Evolutionary conservation across 1,140 invertebrate species (phyloP), one percentile per base, ranked within the genome.

Genomic region (Popillia japonica): DNA sequence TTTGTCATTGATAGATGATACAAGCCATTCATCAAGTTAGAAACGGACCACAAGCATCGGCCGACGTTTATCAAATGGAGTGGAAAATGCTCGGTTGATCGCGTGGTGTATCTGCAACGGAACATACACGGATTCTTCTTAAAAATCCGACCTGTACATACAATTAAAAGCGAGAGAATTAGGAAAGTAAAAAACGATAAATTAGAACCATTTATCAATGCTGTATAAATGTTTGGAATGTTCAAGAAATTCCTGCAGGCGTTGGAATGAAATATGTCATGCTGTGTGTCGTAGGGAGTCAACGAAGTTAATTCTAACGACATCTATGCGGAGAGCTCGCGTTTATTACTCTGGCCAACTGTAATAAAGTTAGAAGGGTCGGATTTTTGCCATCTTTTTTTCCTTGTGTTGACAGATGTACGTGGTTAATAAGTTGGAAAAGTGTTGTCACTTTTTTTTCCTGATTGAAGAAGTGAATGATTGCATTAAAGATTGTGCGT

Each of bases 361-460:
- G 17, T 64, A 64, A 64, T 64, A 64, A 64, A 64, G n/a, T 64
- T 64, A 64, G 17, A 22, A 10, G 59, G 59, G 59, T 64, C 17
- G 23, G 17, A 64, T 22, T 64, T n/a, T 64, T 64, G 59, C 59
- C 17, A 73, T 73, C 40, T 42, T 73, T 73, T 73, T 73, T 78
- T 77, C 20, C 20, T 42, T 42, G 72, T 42, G 72, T 73, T 73
- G 72, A 73, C 72, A 73, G 72, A 73, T 73, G 72, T 73, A 73
- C 72, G 72, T 42, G 72, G 72, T 83, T 83, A 84, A 84, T 84
- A 83, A 80, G 76, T 82, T 78, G 81, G 82, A 84, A 84, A 84
- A 84, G 78, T 83, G 81, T 82, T 83, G 82, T 84, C 83, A 83
- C 82, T 83, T 84, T 81, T 81, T 80, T 72, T 64, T 64, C n/a